Evolutionary conservation across 2,888 invertebrate species (phyloP), one percentile per base, ranked within the genome.

Genomic region (Plebejus anna): DNA sequence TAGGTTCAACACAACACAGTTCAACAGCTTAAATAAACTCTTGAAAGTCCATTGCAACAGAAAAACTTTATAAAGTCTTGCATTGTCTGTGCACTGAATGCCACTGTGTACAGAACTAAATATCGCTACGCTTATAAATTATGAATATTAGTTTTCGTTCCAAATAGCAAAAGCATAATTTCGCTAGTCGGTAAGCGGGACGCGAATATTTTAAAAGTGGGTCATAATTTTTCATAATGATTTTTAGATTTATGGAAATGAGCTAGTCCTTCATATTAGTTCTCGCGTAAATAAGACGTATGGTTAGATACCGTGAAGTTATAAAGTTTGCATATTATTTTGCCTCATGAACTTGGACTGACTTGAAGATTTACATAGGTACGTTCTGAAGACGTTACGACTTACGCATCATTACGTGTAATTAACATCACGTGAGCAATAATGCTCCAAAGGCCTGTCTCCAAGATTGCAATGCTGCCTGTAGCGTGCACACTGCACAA

Each of bases 151-250:
- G 66, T 66, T 66, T 66, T 32, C 32, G 13, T 66, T 66, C 66
- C 66, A 66, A 66, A 66, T 66, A 32, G 66, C 66, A 36, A 36
- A 61, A 66, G 13, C 66, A 36, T 66, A 66, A 66, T 16, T 66
- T 66, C 66, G 66, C 66, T 66, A 66, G 66, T 13, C 32, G 66
- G 66, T 61, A 36, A 66, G 32, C 66, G 66, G 66, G 32, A 36
- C 66, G 32, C 66, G 66, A 66, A 66, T 66, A 66, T 66, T 66
- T 66, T 36, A 36, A 66, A 66, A 66, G 66, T 66, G 66, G 66
- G 66, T 66, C 66, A 66, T 66, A 66, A 36, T 36, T 66, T 66
- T 66, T 66, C 66, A 66, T 66, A 66, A 32, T 36, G 5, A 66
- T 36, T 13, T 66, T 13, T 66, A 66, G 13, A 36, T 66, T 66